Percentiles rank a stretch among this genome's conserved stretches.
Evolutionary conservation across 2,888 invertebrate genomes (phyloP).

Genomic region (Dasypogon diadema): DNA sequence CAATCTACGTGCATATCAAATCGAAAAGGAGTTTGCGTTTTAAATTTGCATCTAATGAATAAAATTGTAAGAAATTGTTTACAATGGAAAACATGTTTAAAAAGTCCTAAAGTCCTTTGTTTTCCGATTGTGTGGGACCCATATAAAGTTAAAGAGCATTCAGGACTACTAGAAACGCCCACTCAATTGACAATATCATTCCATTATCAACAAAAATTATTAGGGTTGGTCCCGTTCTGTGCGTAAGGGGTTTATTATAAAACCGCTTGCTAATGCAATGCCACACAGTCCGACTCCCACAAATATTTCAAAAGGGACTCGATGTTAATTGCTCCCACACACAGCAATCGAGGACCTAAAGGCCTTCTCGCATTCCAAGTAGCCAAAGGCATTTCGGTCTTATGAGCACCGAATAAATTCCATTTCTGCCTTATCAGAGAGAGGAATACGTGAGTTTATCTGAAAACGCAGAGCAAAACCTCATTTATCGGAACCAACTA

Average conservation of each 20-base stretch:
- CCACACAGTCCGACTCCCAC: neutral
- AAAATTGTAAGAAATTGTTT: too few relatives aligned
- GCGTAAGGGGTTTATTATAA: constrained; percentile 18
- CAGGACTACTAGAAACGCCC: too few relatives aligned
- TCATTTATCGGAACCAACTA: constrained; percentile 26
- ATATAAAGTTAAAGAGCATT: too few relatives aligned
- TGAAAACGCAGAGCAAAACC: constrained; percentile 3
- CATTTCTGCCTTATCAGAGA: constrained; percentile 25
- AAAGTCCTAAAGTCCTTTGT: too few relatives aligned
- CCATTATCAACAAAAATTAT: too few relatives aligned
- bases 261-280: constrained; percentile 20
- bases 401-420: constrained; percentile 40
- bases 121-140: too few relatives aligned
- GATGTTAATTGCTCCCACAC: constrained; percentile 24
- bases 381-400: constrained; percentile 22
- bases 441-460: constrained; percentile 42
- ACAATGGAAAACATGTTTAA: too few relatives aligned
- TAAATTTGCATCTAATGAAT: too few relatives aligned
- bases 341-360: neutral
- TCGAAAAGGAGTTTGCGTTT: too few relatives aligned
- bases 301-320: neutral
- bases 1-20: too few relatives aligned
- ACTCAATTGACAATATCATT: too few relatives aligned
- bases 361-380: constrained; percentile 9
- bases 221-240: too few relatives aligned